A percentile compares a stretch with the other conserved stretches of the same genome.
phyloP scores from a whole-genome alignment of 2,797 vertebrate genomes.

The Euphonia xanthogaster region DNA sequence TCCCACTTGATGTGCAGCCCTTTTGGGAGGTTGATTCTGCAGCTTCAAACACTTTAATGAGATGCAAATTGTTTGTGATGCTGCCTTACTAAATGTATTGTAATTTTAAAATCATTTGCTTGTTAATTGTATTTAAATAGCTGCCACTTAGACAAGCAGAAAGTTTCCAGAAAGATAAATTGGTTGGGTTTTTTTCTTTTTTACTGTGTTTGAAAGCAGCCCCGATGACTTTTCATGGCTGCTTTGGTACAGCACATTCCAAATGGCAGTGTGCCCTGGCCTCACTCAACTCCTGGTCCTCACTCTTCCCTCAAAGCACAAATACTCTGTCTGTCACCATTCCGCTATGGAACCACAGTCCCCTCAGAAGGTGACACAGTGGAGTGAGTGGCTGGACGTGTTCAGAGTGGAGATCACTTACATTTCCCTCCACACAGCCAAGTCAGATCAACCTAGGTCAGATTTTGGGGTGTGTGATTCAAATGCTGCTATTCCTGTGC shows the following conservation, averaged over 20 bases:
- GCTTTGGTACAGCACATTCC: slow-evolving; percentile 15
- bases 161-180: slow-evolving; percentile 61
- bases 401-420: not conserved
- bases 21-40: slow-evolving; percentile 38
- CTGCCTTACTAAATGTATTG: slow-evolving; percentile 69
- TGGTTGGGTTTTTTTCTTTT: not conserved
- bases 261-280: not conserved
- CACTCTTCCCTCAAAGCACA: not conserved
- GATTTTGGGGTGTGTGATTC: not conserved
- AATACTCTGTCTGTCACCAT: not conserved
- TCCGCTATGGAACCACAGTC: not conserved
- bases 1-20: not conserved
- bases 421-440: not conserved
- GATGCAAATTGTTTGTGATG: slow-evolving; percentile 67
- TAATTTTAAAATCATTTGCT: slow-evolving; percentile 73
- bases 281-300: not conserved
- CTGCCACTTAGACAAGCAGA: slow-evolving; percentile 62
- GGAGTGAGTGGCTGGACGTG: not conserved
- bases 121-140: slow-evolving; percentile 78
- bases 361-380: not conserved
- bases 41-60: slow-evolving; percentile 53
- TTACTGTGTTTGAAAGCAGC: slow-evolving; percentile 35
- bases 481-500: rapidly evolving
- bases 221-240: slow-evolving; percentile 51
- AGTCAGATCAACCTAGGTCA: not conserved